phyloP scores from a whole-genome alignment of 2,888 invertebrate species.

The Eumacrocentrus americanus region DNA sequence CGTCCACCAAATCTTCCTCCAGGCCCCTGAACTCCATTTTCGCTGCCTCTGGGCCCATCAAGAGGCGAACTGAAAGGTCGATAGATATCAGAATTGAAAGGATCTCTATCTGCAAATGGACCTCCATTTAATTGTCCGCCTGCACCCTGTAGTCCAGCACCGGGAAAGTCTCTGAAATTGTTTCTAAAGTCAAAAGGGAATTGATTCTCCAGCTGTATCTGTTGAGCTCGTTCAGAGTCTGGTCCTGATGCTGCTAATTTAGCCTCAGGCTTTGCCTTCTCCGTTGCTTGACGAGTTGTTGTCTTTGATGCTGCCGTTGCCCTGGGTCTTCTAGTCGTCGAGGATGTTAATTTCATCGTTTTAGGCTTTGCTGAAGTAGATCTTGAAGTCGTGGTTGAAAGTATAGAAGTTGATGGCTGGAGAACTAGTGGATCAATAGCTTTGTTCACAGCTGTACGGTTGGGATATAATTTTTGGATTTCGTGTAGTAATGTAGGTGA shows the following conservation, averaged over 20 bases:
- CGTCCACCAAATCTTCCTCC: constrained; percentile 25
- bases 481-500: constrained; percentile 41
- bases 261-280: not conserved
- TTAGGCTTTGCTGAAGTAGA: not conserved
- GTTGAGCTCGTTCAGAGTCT: constrained; percentile 22
- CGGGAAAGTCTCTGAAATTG: constrained; percentile 7
- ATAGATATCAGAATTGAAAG: constrained; percentile 32
- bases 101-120: constrained; percentile 26
- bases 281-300: constrained; percentile 17
- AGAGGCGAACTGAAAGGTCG: constrained; percentile 22
- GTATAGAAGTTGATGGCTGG: constrained; percentile 18
- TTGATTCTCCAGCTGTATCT: constrained; percentile 21
- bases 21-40: constrained; percentile 22
- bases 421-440: not conserved
- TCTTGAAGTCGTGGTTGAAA: constrained; percentile 13
- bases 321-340: constrained; percentile 25
- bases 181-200: constrained; percentile 21
- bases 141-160: not conserved
- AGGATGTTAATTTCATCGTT: constrained; percentile 23
- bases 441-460: constrained; percentile 30
- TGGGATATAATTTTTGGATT: constrained; percentile 33
- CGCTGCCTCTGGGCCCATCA: constrained; percentile 12
- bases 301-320: constrained; percentile 24
- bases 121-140: constrained; percentile 21
- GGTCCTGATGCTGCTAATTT: not conserved